Conservation (phyloP, 2,113 vertebrate genomes). For the Campylomormyrus numenius region DNA sequence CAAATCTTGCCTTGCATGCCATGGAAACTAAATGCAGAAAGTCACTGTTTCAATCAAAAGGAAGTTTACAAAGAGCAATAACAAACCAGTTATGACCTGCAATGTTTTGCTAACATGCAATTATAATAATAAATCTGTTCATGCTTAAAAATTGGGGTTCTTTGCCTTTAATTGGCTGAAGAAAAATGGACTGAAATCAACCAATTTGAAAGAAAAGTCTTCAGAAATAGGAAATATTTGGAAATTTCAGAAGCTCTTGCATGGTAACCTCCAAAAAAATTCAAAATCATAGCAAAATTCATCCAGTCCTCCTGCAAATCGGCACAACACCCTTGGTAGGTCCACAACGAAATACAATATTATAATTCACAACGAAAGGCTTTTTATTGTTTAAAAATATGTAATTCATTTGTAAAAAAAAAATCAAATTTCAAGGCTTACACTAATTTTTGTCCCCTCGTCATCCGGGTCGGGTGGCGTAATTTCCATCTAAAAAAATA, state of each 20-base stretch:
- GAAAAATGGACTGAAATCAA: neutral
- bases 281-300: too few relatives aligned
- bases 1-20: neutral
- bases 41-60: neutral
- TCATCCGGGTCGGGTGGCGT: conserved; percentile 59
- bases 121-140: neutral
- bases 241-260: neutral
- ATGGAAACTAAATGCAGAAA: neutral
- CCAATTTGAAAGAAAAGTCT: neutral
- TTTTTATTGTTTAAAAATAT: neutral
- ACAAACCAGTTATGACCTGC: neutral
- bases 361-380: neutral
- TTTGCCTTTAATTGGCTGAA: neutral
- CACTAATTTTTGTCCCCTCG: conserved; percentile 69
- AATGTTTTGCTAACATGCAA: neutral
- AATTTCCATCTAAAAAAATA: conserved; percentile 55
- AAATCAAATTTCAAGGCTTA: conserved; percentile 41
- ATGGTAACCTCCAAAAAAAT: neutral
- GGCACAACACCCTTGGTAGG: neutral
- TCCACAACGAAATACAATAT: too few relatives aligned
- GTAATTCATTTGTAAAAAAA: conserved; percentile 18
- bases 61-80: neutral
- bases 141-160: neutral
- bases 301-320: neutral
- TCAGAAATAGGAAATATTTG: neutral